phyloP scores from a whole-genome alignment of 2,888 invertebrate genomes.

The Phortica okadai region DNA sequence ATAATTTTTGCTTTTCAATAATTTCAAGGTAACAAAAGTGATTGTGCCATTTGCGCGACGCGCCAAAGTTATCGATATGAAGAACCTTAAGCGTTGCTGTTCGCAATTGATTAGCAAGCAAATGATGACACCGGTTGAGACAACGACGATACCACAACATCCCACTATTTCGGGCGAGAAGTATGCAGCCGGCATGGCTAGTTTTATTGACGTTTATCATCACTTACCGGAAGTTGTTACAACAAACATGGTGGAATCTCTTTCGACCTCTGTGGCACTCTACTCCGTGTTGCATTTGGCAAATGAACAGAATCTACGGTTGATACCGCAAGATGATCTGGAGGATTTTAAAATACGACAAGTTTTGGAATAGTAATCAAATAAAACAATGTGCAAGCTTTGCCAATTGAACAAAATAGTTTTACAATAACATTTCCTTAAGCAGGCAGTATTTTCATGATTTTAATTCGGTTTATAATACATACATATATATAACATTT shows the following conservation, averaged over 20 bases:
- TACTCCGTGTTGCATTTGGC: constrained; percentile 89
- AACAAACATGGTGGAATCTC: constrained; percentile 82
- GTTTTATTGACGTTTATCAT: constrained; percentile 80
- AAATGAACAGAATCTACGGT: constrained; percentile 84
- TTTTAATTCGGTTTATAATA: not conserved
- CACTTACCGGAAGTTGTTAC: constrained; percentile 79
- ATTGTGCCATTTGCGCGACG: constrained; percentile 88
- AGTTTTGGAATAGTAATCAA: constrained; percentile 52
- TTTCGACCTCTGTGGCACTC: constrained; percentile 87
- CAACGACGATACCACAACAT: constrained; percentile 56
- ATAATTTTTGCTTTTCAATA: constrained; percentile 20
- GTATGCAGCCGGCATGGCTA: constrained; percentile 76
- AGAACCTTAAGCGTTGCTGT: constrained; percentile 86
- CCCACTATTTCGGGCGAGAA: constrained; percentile 58
- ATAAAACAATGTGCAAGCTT: not conserved
- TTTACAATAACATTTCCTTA: not conserved
- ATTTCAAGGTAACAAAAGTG: constrained; percentile 78
- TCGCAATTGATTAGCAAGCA: constrained; percentile 80
- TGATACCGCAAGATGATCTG: constrained; percentile 78
- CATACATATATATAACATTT: too few relatives aligned
- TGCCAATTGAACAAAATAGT: constrained; percentile 6
- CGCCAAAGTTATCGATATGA: constrained; percentile 92
- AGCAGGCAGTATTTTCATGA: not conserved
- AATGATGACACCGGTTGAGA: constrained; percentile 48
- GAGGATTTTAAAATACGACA: constrained; percentile 78